Conservation (phyloP, 2,113 vertebrate genomes). For the Brachyistius frenatus region DNA sequence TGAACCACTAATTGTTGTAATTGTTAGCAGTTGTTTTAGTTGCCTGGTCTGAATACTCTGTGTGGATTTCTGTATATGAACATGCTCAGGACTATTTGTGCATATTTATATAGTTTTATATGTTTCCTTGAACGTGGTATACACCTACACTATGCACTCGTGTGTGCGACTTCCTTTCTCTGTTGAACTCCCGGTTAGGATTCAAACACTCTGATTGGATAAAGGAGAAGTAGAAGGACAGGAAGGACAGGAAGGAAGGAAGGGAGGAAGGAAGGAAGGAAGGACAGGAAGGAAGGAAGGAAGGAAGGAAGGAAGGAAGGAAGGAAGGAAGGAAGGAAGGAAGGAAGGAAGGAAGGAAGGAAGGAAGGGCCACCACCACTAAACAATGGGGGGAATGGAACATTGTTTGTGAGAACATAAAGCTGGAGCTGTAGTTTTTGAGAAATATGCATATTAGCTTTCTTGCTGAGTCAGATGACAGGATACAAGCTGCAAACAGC, state of each 20-base stretch:
- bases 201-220: slow-evolving; percentile 95
- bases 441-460: too few species aligned
- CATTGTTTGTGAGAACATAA: too few species aligned
- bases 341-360: neutral
- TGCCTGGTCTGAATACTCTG: slow-evolving; percentile 75
- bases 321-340: neutral
- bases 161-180: slow-evolving; percentile 88
- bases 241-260: neutral
- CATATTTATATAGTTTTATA: slow-evolving; percentile 40
- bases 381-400: too few species aligned
- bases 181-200: slow-evolving; percentile 93
- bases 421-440: too few species aligned
- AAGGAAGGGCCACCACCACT: neutral
- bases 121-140: slow-evolving; percentile 76
- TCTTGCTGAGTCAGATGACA: too few species aligned
- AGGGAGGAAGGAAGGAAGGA: neutral
- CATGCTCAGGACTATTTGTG: neutral
- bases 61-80: slow-evolving; percentile 14
- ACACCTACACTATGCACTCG: neutral
- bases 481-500: neutral
- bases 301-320: neutral
- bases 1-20: slow-evolving; percentile 97
- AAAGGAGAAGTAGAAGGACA: slow-evolving; percentile 88
- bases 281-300: neutral
- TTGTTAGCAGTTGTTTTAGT: slow-evolving; percentile 97